phyloP scores from a whole-genome alignment of 1,140 invertebrate genomes.

The Macrosteles quadrilineatus region DNA sequence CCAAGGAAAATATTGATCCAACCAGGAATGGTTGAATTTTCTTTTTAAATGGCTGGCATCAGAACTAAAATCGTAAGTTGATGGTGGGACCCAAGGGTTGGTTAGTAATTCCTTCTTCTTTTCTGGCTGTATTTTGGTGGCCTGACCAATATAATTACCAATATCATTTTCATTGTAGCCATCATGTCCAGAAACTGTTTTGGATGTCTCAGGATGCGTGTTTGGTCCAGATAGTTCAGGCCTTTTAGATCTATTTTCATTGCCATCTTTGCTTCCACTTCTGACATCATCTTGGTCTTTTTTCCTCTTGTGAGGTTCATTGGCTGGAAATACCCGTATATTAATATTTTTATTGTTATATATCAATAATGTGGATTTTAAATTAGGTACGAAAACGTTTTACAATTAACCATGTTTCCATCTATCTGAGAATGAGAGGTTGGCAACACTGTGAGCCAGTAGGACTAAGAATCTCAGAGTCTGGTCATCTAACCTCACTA shows the following conservation, averaged over 20 bases:
- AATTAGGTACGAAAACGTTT: no score
- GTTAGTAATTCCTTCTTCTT: conserved; percentile 21
- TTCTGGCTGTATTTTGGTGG: conserved; percentile 29
- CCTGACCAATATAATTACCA: conserved; percentile 36
- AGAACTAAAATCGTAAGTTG: conserved; percentile 26
- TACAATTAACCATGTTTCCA: no score
- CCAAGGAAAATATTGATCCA: conserved; percentile 39
- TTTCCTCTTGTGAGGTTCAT: conserved; percentile 22
- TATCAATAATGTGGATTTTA: background rate
- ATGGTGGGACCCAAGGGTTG: conserved; percentile 24
- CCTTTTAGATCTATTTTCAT: conserved; percentile 29
- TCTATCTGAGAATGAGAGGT: no score
- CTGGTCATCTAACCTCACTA: no score
- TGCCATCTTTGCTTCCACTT: conserved; percentile 32
- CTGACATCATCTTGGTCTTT: no score
- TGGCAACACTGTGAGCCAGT: no score
- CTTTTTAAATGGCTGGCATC: conserved; percentile 32
- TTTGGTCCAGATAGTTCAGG: conserved; percentile 19
- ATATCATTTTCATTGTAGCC: conserved; percentile 35
- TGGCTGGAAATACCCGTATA: conserved; percentile 26
- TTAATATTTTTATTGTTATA: background rate
- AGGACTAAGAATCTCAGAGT: no score
- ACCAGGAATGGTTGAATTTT: conserved; percentile 39
- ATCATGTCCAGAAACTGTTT: conserved; percentile 32
- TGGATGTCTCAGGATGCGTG: conserved; percentile 32